Evolutionary conservation across 2,888 invertebrate species (phyloP), one percentile per base, ranked within the genome.

Genomic region (Ophioninae sp.): DNA sequence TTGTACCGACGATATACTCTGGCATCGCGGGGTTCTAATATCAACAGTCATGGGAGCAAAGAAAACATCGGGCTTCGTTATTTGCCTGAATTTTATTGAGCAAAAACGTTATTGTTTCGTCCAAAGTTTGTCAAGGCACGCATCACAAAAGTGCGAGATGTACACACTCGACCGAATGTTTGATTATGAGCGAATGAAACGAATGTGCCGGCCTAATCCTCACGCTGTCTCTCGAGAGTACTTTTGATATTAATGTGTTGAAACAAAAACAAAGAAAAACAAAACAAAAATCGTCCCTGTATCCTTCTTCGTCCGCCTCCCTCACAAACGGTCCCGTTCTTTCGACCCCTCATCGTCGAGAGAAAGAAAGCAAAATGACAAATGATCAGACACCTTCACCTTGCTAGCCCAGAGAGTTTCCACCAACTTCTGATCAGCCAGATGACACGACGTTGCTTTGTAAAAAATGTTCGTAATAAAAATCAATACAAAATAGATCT

Each of bases 381-480:
- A 76, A 44, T 70, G 61, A 76, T 82, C 68, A 39, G 73, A 65
- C 84, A 86, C 83, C 82, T 73, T 85, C 87, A 88, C 75, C 76
- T 68, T 61, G 70, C 85, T 89, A 87, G 88, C 83, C 86, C 86
- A 86, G 86, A 87, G 86, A 87, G 86, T 86, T 86, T 87, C 85
- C 88, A 88, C 87, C 85, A 68, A 80, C 81, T 85, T 87, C 85
- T 86, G 56, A 85, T 81, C 86, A 86, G 85, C 86, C 86, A 86
- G 74, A 85, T 21, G 70, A 88, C 90, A 90, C 90, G 87, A 89
- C 88, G 92, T 92, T 92, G 92, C 92, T 92, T 92, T 92, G 91
- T 92, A 92, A 92, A 91, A 91, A 90, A 91, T 91, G 91, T 92
- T 92, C 91, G 89, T 92, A 92, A 92, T 92, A 92, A 92, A 90